Percentiles rank a stretch among this genome's conserved stretches.
These are phyloP conservation scores for Oryzias curvinotus DNA, from an alignment of 2,113 vertebrate genomes.

Conservation along the genomic window DNA sequence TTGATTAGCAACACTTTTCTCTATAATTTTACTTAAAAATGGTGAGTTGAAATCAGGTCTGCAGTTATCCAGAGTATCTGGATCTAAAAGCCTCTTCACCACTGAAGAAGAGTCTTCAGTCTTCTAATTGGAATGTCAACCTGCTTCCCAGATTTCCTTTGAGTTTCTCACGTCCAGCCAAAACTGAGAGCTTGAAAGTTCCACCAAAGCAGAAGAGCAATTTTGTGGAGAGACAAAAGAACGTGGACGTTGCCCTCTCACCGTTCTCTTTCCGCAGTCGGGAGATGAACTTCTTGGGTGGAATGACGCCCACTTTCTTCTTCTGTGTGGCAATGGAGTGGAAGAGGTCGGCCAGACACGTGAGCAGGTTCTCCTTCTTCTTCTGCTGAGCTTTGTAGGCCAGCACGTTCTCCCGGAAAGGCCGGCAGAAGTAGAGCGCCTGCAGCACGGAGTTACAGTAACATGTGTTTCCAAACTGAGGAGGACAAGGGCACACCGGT, in stretches of 20 bases:
- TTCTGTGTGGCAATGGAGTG: conserved; percentile 98
- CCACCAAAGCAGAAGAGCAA: too few relatives aligned
- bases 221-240: too few relatives aligned
- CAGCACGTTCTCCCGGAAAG: conserved; percentile 96
- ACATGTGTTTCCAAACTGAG: conserved; percentile 97
- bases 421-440: conserved; percentile 95
- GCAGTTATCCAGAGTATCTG: too few relatives aligned
- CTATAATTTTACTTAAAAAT: too few relatives aligned
- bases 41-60: too few relatives aligned
- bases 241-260: conserved; percentile 60
- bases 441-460: conserved; percentile 99
- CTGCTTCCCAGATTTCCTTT: too few relatives aligned
- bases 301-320: conserved; percentile 98
- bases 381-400: conserved; percentile 97
- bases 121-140: too few relatives aligned
- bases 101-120: too few relatives aligned
- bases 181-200: too few relatives aligned
- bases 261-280: conserved; percentile 95
- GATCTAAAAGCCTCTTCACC: too few relatives aligned
- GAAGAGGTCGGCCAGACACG: conserved; percentile 96
- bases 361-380: conserved; percentile 97
- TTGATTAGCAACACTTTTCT: too few relatives aligned
- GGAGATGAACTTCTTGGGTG: conserved; percentile 98
- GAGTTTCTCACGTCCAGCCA: too few relatives aligned
- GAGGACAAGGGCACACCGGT: conserved; percentile 1